Base-by-base conservation (phyloP, 2,797 vertebrate genomes). In the Gorsachius magnificus region DNA sequence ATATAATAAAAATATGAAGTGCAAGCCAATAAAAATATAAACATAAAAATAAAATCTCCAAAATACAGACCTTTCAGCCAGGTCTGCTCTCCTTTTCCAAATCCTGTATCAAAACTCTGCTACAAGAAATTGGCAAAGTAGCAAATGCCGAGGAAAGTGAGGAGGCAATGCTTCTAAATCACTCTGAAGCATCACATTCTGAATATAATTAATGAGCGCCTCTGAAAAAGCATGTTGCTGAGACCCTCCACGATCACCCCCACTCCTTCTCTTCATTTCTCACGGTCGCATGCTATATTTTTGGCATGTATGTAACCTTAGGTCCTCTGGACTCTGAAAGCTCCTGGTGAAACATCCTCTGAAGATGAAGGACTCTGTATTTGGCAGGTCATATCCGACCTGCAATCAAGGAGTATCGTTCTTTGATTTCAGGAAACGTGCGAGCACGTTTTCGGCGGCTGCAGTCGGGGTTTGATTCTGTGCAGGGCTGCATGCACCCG, bases 21-120 rank as follows among this genome's bases (percentile, higher is more conserved):
- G 0, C 8, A 85, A 91, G 89, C 95, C 89, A 96, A 91, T 35
- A 66, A 89, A 91, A 96, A 90, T 48, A 93, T 35, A 92, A 96
- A 96, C 46, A 92, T 51, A 80, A 80, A 90, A 95, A 90, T 74
- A 71, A 95, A 89, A 87, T 65, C 72, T 77, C 78, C 68, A 94
- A 90, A 95, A 94, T 65, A 58, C 18, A 58, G 87, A 72, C 20
- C 26, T 87, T 89, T 57, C 61, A 87, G 71, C 33, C 75, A 95
- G 83, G 43, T 60, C 65, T 86, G 57, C 38, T 91, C 54, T 85
- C 51, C 46, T 89, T 95, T 90, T 85, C 87, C 79, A 92, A 86
- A 83, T 63, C 54, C 41, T 3, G 1, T 25, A 41, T 74, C 80
- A 89, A 82, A 95, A 87, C 66, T 88, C 82, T 72, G 11, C 31